Evolutionary conservation across 2,113 vertebrate genomes (phyloP).

Genomic region (Gambusia affinis): DNA sequence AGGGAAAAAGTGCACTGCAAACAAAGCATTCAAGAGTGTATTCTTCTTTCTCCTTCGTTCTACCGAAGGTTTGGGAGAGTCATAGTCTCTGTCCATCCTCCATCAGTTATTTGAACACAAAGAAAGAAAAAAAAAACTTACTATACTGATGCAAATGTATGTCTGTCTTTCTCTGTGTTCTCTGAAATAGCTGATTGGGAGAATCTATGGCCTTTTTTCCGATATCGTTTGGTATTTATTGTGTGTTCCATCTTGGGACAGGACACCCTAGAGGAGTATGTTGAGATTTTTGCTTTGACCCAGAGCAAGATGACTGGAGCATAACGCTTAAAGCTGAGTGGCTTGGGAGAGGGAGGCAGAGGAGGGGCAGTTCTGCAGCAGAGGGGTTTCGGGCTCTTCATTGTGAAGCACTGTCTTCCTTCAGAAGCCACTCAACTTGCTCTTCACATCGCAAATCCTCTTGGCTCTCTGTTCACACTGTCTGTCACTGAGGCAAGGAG

Average conservation of each 20-base stretch:
- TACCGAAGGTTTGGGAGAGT: constrained; percentile 33
- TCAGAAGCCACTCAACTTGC: constrained; percentile 73
- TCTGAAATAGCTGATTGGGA: constrained; percentile 36
- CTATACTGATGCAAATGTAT: constrained; percentile 5
- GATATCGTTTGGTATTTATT: constrained; percentile 60
- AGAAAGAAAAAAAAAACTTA: constrained; percentile 32
- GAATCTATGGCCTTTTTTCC: constrained; percentile 34
- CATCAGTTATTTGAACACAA: neutral
- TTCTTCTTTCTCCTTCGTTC: constrained; percentile 53
- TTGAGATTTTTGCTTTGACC: constrained; percentile 67
- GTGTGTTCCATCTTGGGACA: constrained; percentile 66
- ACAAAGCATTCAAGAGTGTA: constrained; percentile 69
- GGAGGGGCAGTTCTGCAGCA: constrained; percentile 21
- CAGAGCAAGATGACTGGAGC: constrained; percentile 54
- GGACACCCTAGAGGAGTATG: constrained; percentile 59
- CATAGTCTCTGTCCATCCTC: constrained; percentile 36
- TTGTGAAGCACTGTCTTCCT: constrained; percentile 80
- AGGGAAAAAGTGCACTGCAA: constrained; percentile 65
- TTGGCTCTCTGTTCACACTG: constrained; percentile 59
- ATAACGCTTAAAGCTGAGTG: constrained; percentile 69
- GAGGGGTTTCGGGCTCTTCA: constrained; percentile 61
- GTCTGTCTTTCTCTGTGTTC: neutral
- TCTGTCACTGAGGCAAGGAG: constrained; percentile 73
- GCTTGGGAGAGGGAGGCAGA: constrained; percentile 8
- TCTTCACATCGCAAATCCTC: constrained; percentile 79